phyloP scores from a whole-genome alignment of 1,140 invertebrate species.

The Laupala kohalensis region DNA sequence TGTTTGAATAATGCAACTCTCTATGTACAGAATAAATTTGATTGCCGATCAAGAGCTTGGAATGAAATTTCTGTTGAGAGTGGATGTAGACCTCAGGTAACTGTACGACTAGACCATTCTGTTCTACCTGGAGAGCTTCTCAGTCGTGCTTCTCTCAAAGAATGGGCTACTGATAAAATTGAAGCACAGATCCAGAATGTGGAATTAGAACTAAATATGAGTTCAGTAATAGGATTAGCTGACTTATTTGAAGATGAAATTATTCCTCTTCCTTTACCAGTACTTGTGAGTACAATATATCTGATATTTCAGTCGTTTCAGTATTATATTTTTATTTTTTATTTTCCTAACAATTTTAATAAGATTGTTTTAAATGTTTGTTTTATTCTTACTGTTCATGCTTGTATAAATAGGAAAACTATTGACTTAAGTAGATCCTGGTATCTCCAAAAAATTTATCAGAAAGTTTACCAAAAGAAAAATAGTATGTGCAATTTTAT shows the following conservation, averaged over 20 bases:
- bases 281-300: conserved; percentile 44
- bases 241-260: conserved; percentile 81
- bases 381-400: no score
- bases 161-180: conserved; percentile 36
- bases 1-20: background rate
- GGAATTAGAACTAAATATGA: conserved; percentile 59
- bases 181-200: conserved; percentile 52
- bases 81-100: conserved; percentile 29
- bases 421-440: no score
- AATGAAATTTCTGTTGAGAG: conserved; percentile 39
- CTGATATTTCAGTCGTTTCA: no score
- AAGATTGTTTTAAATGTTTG: conserved; percentile 7
- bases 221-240: conserved; percentile 57
- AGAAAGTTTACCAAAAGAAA: no score
- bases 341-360: background rate
- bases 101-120: conserved; percentile 45
- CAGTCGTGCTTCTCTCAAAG: conserved; percentile 47
- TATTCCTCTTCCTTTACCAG: conserved; percentile 58
- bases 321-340: background rate
- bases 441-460: no score
- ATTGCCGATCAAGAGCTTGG: conserved; percentile 55
- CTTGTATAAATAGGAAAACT: no score
- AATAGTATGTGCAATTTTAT: no score
- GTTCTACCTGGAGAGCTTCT: conserved; percentile 27
- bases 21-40: conserved; percentile 49